phyloP scores from a whole-genome alignment of 2,888 invertebrate genomes.

The Drosophila aldrichi region DNA sequence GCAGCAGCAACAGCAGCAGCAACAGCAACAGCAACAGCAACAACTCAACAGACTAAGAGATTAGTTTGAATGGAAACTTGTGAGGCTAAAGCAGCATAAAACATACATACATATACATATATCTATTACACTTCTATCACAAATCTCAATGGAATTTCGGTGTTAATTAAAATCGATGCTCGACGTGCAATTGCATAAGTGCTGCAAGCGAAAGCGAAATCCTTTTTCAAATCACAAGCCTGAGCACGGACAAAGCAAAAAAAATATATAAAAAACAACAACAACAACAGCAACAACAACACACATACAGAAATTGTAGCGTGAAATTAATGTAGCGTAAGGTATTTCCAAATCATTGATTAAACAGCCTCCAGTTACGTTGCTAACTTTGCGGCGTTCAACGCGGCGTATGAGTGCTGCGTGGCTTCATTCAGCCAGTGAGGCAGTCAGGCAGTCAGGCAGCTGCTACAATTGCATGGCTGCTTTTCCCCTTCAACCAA shows the following conservation, averaged over 20 bases:
- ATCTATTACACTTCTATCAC: neutral
- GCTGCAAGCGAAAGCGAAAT: constrained; percentile 11
- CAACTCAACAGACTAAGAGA: neutral
- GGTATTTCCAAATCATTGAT: constrained; percentile 79
- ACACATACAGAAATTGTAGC: constrained; percentile 28
- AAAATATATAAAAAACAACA: no score
- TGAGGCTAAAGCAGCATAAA: neutral
- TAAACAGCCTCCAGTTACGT: constrained; percentile 45
- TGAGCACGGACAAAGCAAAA: neutral
- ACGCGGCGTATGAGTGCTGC: constrained; percentile 71
- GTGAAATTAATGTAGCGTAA: constrained; percentile 76
- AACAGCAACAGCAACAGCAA: no score
- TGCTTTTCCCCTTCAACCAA: constrained; percentile 6
- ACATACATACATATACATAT: neutral
- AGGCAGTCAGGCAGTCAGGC: constrained; percentile 18
- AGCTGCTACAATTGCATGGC: constrained; percentile 64
- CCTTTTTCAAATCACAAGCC: constrained; percentile 20
- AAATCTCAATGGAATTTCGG: neutral
- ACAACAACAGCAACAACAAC: neutral
- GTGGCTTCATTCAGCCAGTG: constrained; percentile 47
- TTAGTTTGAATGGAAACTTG: neutral
- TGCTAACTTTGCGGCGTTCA: constrained; percentile 27
- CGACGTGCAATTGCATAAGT: constrained; percentile 21
- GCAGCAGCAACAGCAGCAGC: neutral
- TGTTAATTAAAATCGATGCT: constrained; percentile 21